These are phyloP conservation scores for Callipepla californica DNA, from an alignment of 2,113 vertebrate genomes.

Conservation along the genomic window DNA sequence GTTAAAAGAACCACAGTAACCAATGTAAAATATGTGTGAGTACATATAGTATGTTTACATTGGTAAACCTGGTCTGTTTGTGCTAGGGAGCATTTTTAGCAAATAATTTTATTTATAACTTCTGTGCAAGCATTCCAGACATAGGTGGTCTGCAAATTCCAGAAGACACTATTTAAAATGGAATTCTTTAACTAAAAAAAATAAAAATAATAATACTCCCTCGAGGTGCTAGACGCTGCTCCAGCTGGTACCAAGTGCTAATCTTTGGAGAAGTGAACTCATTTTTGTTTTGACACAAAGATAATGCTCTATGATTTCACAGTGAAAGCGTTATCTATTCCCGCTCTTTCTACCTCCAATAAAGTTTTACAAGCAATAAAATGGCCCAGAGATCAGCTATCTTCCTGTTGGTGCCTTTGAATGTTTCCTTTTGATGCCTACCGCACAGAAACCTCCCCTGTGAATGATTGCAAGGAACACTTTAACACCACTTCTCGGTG, in stretches of 20 bases:
- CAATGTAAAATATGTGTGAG: slow-evolving; percentile 25
- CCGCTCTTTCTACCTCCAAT: slow-evolving; percentile 28
- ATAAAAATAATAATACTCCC: neutral
- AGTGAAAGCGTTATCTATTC: slow-evolving; percentile 32
- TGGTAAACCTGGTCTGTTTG: slow-evolving; percentile 62
- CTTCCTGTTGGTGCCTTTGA: slow-evolving; percentile 22
- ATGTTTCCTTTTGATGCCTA: slow-evolving; percentile 49
- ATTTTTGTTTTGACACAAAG: slow-evolving; percentile 63
- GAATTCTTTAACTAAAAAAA: slow-evolving; percentile 57
- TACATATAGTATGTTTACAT: slow-evolving; percentile 30
- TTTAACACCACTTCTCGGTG: neutral
- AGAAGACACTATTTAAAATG: slow-evolving; percentile 59
- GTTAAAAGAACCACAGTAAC: slow-evolving; percentile 30
- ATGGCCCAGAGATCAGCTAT: slow-evolving; percentile 5
- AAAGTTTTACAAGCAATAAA: slow-evolving; percentile 71
- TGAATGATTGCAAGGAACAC: neutral
- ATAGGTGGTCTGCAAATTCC: slow-evolving; percentile 72
- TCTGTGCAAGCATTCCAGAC: slow-evolving; percentile 71
- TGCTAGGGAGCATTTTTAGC: slow-evolving; percentile 65
- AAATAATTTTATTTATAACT: slow-evolving; percentile 74
- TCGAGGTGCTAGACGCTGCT: slow-evolving; percentile 56
- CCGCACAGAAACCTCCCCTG: slow-evolving; percentile 6
- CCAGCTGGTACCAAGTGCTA: slow-evolving; percentile 67
- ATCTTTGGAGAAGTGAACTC: slow-evolving; percentile 53
- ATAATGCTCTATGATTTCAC: slow-evolving; percentile 65